phyloP scores from a whole-genome alignment of 1,140 invertebrate genomes.

The Paraescarpia echinospica region DNA sequence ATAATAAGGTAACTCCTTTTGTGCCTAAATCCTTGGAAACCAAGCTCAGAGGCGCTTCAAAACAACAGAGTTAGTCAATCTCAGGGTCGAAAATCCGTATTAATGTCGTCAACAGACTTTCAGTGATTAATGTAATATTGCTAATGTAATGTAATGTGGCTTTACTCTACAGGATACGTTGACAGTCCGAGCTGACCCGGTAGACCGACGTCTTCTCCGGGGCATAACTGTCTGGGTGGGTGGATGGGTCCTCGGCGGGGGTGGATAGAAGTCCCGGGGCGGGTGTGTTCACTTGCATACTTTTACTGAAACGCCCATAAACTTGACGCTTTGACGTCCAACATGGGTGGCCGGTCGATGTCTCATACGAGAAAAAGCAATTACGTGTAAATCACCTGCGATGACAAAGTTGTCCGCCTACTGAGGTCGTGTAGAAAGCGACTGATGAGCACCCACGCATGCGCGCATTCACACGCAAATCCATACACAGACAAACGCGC shows the following conservation, averaged over 20 bases:
- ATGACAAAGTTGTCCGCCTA: background rate
- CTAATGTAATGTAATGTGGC: too few relatives aligned
- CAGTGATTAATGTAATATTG: background rate
- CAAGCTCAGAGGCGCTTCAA: too few relatives aligned
- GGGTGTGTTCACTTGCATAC: background rate
- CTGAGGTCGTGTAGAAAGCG: too few relatives aligned
- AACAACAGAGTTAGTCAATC: too few relatives aligned
- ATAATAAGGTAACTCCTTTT: too few relatives aligned
- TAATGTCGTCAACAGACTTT: too few relatives aligned
- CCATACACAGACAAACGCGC: conserved; percentile 19
- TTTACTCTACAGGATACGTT: background rate
- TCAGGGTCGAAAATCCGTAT: too few relatives aligned
- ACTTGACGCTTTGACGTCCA: background rate
- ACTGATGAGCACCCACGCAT: background rate
- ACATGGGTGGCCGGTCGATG: background rate
- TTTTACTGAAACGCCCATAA: background rate
- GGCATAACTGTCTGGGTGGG: background rate
- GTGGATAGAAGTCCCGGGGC: background rate
- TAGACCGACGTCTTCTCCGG: background rate
- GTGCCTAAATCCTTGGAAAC: too few relatives aligned
- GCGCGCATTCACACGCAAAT: background rate
- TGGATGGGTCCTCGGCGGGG: background rate
- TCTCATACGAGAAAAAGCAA: background rate
- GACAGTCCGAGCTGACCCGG: background rate
- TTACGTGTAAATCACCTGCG: background rate